phyloP scores from a whole-genome alignment of 2,113 vertebrate species.

The Gadus chalcogrammus region DNA sequence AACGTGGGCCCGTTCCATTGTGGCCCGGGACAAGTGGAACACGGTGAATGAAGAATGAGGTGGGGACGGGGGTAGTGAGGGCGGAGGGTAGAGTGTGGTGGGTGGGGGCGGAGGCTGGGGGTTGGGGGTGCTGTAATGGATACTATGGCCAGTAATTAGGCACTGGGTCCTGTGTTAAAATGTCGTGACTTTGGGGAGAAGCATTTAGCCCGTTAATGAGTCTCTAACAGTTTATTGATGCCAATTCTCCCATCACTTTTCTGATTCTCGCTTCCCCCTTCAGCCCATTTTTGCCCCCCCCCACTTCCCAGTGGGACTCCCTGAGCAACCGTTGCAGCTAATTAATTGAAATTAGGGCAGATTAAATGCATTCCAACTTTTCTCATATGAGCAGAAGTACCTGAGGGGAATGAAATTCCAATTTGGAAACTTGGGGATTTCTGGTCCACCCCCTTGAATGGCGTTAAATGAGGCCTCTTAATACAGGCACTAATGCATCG shows the following conservation, averaged over 20 bases:
- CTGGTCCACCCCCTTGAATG: conserved; percentile 67
- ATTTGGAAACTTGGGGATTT: conserved; percentile 81
- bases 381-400: conserved; percentile 78
- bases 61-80: conserved; percentile 26
- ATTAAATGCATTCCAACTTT: conserved; percentile 81
- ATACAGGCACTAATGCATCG: conserved; percentile 65
- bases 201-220: conserved; percentile 78
- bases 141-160: conserved; percentile 79
- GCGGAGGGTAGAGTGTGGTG: conserved; percentile 28
- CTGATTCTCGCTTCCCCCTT: conserved; percentile 64
- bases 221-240: conserved; percentile 80
- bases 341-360: conserved; percentile 85
- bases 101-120: conserved; percentile 22
- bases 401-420: conserved; percentile 79
- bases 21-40: conserved; percentile 60
- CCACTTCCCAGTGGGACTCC: conserved; percentile 74
- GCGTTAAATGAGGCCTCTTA: conserved; percentile 72
- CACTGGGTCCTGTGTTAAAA: conserved; percentile 73
- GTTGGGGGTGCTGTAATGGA: conserved; percentile 65
- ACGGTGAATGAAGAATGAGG: conserved; percentile 48
- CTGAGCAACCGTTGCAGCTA: conserved; percentile 77
- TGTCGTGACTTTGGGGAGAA: conserved; percentile 77
- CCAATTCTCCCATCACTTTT: conserved; percentile 74
- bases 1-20: conserved; percentile 61
- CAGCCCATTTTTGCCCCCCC: conserved; percentile 66